Percentiles rank a stretch among this genome's conserved stretches.
Evolutionary conservation across 1,140 invertebrate species (phyloP).

Genomic region (Limonius californicus): DNA sequence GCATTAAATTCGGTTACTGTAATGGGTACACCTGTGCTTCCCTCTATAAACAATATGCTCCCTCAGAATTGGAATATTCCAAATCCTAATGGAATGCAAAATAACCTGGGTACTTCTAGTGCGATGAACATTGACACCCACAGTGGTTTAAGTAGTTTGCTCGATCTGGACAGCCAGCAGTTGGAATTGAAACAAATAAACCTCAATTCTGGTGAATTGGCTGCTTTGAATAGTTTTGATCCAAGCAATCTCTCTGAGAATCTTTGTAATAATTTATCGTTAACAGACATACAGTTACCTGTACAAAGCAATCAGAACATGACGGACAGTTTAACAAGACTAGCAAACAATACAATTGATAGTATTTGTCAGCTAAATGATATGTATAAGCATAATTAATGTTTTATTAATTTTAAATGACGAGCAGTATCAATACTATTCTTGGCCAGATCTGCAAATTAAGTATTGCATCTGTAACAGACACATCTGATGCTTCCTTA

Average conservation of each 20-base stretch:
- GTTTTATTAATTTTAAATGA: neutral
- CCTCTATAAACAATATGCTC: neutral
- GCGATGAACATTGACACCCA: neutral
- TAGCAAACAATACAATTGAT: constrained; percentile 46
- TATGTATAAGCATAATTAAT: constrained; percentile 35
- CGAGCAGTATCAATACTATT: too few relatives aligned
- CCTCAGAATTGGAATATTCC: neutral
- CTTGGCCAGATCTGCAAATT: too few relatives aligned
- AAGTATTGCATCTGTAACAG: too few relatives aligned
- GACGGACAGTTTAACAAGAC: constrained; percentile 52
- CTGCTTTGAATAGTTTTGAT: neutral
- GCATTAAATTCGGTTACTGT: neutral
- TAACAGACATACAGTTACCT: constrained; percentile 26
- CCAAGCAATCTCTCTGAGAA: constrained; percentile 34
- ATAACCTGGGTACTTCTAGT: constrained; percentile 13
- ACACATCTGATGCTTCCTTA: too few relatives aligned
- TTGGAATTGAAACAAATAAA: constrained; percentile 40
- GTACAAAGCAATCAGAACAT: constrained; percentile 42
- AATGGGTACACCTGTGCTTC: neutral
- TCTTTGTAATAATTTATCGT: constrained; percentile 34
- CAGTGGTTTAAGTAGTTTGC: neutral
- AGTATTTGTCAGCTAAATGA: constrained; percentile 46
- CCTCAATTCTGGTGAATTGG: constrained; percentile 47
- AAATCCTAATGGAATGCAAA: constrained; percentile 17
- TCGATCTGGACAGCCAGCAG: constrained; percentile 30